Percentiles rank a stretch among this genome's conserved stretches.
These are phyloP conservation scores for Drosophila birchii DNA, from an alignment of 2,888 invertebrate genomes.

Conservation along the genomic window DNA sequence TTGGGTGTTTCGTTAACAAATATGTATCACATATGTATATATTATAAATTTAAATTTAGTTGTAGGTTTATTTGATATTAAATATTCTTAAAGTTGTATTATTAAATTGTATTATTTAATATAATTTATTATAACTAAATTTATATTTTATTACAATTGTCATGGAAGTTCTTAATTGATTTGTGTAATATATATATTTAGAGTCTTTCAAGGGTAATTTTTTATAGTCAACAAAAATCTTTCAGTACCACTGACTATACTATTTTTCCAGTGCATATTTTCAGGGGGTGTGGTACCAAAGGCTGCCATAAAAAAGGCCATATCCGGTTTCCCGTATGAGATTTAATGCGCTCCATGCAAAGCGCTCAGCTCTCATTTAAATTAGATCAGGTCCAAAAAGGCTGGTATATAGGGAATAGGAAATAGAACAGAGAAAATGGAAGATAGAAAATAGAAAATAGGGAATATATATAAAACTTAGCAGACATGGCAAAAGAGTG, in stretches of 20 bases:
- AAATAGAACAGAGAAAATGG: background rate
- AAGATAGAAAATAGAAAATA: background rate
- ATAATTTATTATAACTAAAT: background rate
- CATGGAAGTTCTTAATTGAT: accelerated
- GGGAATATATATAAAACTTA: too few relatives aligned
- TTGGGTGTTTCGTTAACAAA: background rate
- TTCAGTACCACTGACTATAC: accelerated
- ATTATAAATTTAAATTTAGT: background rate
- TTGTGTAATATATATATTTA: background rate
- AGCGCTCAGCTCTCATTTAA: conserved; percentile 61
- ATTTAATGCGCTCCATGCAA: conserved; percentile 60
- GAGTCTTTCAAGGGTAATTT: background rate
- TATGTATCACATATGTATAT: too few relatives aligned
- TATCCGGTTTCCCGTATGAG: conserved; percentile 64
- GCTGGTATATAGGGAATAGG: background rate
- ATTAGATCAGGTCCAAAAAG: conserved; percentile 59
- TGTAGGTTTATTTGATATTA: background rate
- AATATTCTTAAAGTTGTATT: background rate
- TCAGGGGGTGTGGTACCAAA: background rate
- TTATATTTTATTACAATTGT: background rate
- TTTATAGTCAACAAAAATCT: accelerated
- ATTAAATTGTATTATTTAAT: background rate
- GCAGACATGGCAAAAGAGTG: background rate
- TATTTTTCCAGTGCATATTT: conserved; percentile 17
- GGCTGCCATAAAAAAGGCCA: conserved; percentile 61